A percentile compares a stretch with the other conserved stretches of the same genome.
Conservation (phyloP, 23 tunicate species). For the Styela clava region DNA sequence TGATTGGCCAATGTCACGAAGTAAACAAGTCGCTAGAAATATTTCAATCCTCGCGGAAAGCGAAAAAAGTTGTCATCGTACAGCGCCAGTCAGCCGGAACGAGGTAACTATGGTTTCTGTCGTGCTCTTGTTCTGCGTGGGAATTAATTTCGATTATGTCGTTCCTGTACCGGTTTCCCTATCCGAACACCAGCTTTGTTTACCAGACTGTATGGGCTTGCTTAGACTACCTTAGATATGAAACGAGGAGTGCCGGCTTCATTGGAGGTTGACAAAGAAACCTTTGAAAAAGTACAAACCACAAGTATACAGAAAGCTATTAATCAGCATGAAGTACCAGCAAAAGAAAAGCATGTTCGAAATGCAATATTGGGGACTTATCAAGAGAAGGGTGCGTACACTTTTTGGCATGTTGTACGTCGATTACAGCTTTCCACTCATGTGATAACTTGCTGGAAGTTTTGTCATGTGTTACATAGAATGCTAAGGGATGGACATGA, state of each 20-base stretch:
- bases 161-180: too few relatives aligned
- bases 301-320: conserved; percentile 88
- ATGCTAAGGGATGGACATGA: conserved; percentile 91
- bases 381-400: conserved; percentile 71
- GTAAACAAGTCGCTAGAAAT: too few relatives aligned
- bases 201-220: too few relatives aligned
- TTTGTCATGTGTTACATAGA: conserved; percentile 92
- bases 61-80: too few relatives aligned
- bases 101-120: too few relatives aligned
- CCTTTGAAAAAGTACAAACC: conserved; percentile 38
- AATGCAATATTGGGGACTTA: conserved; percentile 84
- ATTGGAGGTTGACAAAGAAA: conserved; percentile 9
- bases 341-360: conserved; percentile 96
- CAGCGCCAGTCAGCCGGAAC: too few relatives aligned
- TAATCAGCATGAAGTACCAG: conserved; percentile 65
- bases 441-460: conserved; percentile 88
- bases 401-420: conserved; percentile 86
- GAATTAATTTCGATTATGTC: too few relatives aligned
- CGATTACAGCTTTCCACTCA: conserved; percentile 75
- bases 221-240: too few relatives aligned
- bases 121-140: too few relatives aligned
- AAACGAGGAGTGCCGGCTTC: not conserved
- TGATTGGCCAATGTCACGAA: too few relatives aligned
- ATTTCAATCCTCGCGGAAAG: too few relatives aligned
- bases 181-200: too few relatives aligned